Evolutionary conservation across 2,888 invertebrate species (phyloP).

Genomic region (Dolichomitus sp.): DNA sequence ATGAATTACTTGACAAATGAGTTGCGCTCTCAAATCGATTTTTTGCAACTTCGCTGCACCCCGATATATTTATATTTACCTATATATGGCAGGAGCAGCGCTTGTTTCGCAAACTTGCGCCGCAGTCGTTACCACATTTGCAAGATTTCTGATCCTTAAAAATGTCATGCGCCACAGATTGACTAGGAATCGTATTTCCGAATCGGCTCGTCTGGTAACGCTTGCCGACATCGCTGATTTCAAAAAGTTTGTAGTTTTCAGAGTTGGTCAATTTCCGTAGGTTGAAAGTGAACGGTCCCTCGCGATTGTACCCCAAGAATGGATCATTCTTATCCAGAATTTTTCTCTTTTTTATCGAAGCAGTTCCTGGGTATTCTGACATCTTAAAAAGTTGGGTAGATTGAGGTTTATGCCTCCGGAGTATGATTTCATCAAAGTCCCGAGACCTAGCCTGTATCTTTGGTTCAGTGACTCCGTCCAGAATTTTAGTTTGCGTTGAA

Average conservation of each 20-base stretch:
- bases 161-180: conserved; percentile 22
- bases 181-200: background rate
- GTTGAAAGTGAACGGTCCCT: conserved; percentile 18
- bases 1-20: conserved; percentile 6
- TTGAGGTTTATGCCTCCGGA: conserved; percentile 27
- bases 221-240: conserved; percentile 34
- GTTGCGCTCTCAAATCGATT: conserved; percentile 11
- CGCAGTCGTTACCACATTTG: conserved; percentile 62
- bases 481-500: conserved; percentile 11
- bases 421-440: conserved; percentile 33
- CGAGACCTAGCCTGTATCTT: conserved; percentile 15
- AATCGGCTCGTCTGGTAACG: background rate
- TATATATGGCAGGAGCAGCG: conserved; percentile 57
- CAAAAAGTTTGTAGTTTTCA: conserved; percentile 36
- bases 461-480: background rate
- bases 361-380: background rate
- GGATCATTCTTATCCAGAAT: conserved; percentile 17
- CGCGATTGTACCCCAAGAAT: conserved; percentile 1
- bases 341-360: background rate
- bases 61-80: background rate
- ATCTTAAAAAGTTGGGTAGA: background rate
- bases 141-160: conserved; percentile 37
- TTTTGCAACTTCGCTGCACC: conserved; percentile 10
- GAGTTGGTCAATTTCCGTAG: conserved; percentile 23
- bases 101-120: conserved; percentile 42